phyloP scores from a whole-genome alignment of 2,888 invertebrate genomes.

The Drosophila subsilvestris region DNA sequence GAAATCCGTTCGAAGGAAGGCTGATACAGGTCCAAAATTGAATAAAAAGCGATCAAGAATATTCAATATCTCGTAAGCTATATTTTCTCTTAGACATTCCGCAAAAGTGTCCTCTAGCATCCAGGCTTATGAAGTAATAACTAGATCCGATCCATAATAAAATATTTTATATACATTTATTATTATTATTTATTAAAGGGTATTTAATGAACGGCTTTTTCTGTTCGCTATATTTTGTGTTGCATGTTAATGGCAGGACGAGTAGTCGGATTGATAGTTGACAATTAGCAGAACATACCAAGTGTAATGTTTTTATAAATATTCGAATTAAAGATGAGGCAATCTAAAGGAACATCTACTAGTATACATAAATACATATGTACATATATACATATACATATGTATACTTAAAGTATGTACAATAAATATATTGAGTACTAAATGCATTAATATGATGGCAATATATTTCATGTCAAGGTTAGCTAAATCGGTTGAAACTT shows the following conservation, averaged over 20 bases:
- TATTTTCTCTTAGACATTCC: too few relatives aligned
- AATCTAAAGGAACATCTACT: conserved; percentile 24
- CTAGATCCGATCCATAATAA: too few relatives aligned
- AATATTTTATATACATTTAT: not conserved
- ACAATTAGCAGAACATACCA: conserved; percentile 65
- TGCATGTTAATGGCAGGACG: conserved; percentile 59
- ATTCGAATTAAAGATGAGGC: conserved; percentile 24
- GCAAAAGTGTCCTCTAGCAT: too few relatives aligned
- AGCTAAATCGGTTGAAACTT: not conserved
- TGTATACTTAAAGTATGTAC: not conserved
- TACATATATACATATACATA: not conserved
- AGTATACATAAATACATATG: not conserved
- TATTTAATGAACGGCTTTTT: not conserved
- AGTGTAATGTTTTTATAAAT: conserved; percentile 25
- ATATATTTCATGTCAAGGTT: not conserved
- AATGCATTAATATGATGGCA: not conserved
- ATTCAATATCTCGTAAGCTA: too few relatives aligned
- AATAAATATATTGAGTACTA: not conserved
- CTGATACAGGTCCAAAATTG: too few relatives aligned
- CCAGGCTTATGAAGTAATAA: too few relatives aligned
- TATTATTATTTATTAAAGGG: not conserved
- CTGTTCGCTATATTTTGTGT: conserved; percentile 37
- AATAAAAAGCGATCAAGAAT: too few relatives aligned
- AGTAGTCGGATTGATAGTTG: conserved; percentile 50
- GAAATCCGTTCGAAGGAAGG: too few relatives aligned